Evolutionary conservation across 1,140 invertebrate species (phyloP).

Genomic region (Habropoda laboriosa): DNA sequence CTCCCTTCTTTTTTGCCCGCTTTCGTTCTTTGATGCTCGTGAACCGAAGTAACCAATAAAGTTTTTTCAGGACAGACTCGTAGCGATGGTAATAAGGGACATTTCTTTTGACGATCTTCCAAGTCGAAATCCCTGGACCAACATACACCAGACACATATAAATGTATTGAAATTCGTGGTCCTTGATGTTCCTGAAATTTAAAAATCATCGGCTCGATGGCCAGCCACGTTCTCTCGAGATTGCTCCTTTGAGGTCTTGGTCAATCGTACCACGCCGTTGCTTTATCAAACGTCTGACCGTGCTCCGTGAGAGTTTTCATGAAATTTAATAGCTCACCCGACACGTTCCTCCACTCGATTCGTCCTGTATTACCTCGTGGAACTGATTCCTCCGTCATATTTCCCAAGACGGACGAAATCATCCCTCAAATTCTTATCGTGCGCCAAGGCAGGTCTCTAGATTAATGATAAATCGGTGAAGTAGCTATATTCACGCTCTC

Average conservation of each 20-base stretch:
- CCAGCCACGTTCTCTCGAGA: constrained; percentile 49
- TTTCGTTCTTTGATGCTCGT: constrained; percentile 29
- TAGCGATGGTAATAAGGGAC: constrained; percentile 26
- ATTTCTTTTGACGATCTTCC: constrained; percentile 41
- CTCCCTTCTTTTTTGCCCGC: neutral
- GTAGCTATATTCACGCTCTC: neutral
- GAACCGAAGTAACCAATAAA: constrained; percentile 45
- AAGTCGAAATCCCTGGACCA: neutral
- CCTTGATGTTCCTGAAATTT: constrained; percentile 55
- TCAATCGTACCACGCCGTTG: constrained; percentile 50
- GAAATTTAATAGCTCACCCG: constrained; percentile 56
- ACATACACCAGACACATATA: neutral
- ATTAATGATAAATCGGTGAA: neutral
- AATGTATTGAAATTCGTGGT: constrained; percentile 52
- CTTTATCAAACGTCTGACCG: constrained; percentile 55
- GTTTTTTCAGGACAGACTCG: constrained; percentile 10
- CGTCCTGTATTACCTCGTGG: constrained; percentile 10
- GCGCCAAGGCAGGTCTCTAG: neutral
- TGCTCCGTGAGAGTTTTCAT: constrained; percentile 49
- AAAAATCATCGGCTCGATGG: constrained; percentile 39
- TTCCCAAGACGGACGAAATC: neutral
- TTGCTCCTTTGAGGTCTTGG: constrained; percentile 62
- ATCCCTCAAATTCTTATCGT: neutral
- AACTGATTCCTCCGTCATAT: neutral
- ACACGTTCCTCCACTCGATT: constrained; percentile 5